Conservation (phyloP, 2,888 invertebrate genomes). For the Rhorus exstirpatorius region DNA sequence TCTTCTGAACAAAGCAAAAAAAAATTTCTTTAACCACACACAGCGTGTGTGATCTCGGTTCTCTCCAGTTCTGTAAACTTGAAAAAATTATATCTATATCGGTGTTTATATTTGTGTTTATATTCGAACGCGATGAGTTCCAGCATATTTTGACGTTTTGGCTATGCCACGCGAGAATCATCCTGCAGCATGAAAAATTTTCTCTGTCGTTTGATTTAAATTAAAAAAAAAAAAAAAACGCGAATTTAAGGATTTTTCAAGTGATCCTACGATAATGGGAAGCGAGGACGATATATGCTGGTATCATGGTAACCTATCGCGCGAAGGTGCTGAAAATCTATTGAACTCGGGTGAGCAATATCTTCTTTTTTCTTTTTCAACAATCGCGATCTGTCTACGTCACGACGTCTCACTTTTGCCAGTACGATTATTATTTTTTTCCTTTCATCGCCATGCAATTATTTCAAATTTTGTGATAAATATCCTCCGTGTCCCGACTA, state of each 20-base stretch:
- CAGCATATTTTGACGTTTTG: conserved; percentile 27
- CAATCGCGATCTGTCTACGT: not conserved
- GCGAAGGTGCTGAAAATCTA: conserved; percentile 91
- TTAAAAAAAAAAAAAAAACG: conserved; percentile 46
- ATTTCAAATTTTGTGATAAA: too few species aligned
- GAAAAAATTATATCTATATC: conserved; percentile 6
- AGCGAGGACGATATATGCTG: conserved; percentile 92
- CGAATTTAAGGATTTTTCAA: conserved; percentile 18
- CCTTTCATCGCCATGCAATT: too few species aligned
- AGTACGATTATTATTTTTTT: not conserved
- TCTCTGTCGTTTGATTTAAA: conserved; percentile 13
- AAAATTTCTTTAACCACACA: not conserved
- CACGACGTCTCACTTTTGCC: conserved; percentile 3
- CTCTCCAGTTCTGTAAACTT: not conserved
- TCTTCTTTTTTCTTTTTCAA: not conserved
- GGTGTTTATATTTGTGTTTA: not conserved
- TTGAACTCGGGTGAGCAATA: conserved; percentile 89
- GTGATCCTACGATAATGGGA: conserved; percentile 86
- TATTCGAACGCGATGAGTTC: not conserved
- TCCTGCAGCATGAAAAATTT: conserved; percentile 51
- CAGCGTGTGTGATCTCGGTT: not conserved
- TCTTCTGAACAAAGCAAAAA: not conserved
- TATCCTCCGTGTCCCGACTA: too few species aligned
- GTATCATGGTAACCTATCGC: conserved; percentile 93
- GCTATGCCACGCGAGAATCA: conserved; percentile 3